Conservation (phyloP, 2,113 vertebrate species). For the Struthidea cinerea region DNA sequence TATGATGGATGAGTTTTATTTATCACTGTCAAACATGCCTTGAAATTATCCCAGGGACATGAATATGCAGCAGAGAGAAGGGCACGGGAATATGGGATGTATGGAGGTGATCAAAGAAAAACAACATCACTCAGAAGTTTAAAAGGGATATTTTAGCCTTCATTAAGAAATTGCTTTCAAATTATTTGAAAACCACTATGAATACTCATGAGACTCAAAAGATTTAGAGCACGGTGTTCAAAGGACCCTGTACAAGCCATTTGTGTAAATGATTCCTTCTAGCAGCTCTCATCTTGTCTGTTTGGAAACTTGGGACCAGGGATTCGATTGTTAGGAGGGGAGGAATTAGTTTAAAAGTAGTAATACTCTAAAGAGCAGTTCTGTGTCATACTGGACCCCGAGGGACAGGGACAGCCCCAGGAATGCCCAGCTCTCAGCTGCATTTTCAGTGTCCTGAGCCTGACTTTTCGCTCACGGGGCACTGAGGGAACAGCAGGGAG, state of each 20-base stretch:
- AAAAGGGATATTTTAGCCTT: slow-evolving; percentile 51
- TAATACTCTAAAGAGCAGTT: neutral
- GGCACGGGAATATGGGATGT: neutral
- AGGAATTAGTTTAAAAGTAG: neutral
- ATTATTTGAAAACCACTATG: slow-evolving; percentile 40
- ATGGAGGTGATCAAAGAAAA: slow-evolving; percentile 44
- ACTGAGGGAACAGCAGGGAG: neutral
- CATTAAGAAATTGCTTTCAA: slow-evolving; percentile 27
- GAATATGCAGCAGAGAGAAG: slow-evolving; percentile 57
- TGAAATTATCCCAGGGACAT: slow-evolving; percentile 30
- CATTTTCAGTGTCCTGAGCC: neutral
- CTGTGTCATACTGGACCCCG: neutral
- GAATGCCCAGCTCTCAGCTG: neutral
- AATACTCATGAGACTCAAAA: slow-evolving; percentile 50
- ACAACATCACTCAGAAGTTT: slow-evolving; percentile 53
- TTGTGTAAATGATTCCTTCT: slow-evolving; percentile 27
- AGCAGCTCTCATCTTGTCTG: neutral
- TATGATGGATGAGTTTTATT: slow-evolving; percentile 53
- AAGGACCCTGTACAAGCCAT: neutral
- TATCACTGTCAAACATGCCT: slow-evolving; percentile 44
- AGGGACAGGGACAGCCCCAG: neutral
- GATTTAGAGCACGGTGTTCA: slow-evolving; percentile 28
- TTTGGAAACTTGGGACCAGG: neutral
- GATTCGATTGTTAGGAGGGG: neutral
- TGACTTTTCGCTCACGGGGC: neutral